phyloP scores from a whole-genome alignment of 2,113 vertebrate genomes.

The Apaloderma vittatum region DNA sequence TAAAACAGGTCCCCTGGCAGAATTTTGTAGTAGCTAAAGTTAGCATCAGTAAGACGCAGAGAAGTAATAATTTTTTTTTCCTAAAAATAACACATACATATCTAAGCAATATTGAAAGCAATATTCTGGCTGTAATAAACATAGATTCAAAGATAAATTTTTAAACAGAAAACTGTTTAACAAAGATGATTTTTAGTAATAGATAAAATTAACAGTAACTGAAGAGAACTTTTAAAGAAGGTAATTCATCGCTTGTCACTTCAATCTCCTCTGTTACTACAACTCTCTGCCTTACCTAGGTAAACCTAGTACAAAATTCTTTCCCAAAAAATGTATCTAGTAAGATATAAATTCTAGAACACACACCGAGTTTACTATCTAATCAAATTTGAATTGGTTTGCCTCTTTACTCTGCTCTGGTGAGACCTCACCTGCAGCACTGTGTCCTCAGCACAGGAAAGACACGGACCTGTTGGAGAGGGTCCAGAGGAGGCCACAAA shows the following conservation, averaged over 20 bases:
- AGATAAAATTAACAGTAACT: background rate
- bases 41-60: background rate
- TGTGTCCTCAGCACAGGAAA: background rate
- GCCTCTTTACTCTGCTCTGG: background rate
- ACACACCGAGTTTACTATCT: background rate
- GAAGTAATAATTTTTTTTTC: background rate
- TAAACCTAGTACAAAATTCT: background rate
- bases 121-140: background rate
- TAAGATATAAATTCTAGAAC: background rate
- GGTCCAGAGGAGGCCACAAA: background rate
- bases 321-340: background rate
- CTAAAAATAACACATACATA: background rate
- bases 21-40: background rate
- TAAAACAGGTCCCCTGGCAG: background rate
- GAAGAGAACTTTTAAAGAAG: background rate
- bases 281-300: background rate
- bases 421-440: background rate
- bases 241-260: background rate
- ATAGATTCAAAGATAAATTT: background rate
- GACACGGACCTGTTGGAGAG: fast-evolving
- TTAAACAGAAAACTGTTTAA: background rate
- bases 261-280: background rate
- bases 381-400: background rate
- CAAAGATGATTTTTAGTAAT: background rate
- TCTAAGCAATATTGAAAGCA: background rate